Evolutionary conservation across 2,797 vertebrate genomes (phyloP), one percentile per base, ranked within the genome.

Genomic region (Malurus splendens): DNA sequence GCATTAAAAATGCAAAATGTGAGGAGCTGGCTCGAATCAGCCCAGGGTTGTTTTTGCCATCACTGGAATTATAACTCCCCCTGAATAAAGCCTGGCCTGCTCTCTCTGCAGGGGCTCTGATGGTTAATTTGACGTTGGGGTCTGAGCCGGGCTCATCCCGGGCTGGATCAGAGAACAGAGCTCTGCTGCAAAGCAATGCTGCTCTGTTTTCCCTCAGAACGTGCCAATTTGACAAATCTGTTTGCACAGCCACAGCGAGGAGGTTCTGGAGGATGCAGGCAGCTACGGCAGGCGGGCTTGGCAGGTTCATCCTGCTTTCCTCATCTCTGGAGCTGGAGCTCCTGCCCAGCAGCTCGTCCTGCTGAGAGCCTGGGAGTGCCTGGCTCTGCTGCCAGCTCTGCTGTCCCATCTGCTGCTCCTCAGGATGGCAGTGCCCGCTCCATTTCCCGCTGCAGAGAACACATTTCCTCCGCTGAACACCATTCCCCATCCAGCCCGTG

Each of bases 321-420:
- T 61, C 54, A 14, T 59, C 66, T 77, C 22, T 10, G 14, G 52
- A 79, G 82, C 79, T 12, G 12, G 15, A 77, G 61, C 3, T 7
- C 65, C 80, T 81, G 87, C 79, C 87, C 82, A 27, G 85, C 75
- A 73, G 1, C 86, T 54, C 20, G 2, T 10, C 55, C 9, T 45
- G 59, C 90, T 73, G 2, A 51, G 71, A 77, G n/a, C 45, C 72
- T 84, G 89, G 23, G n/a, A 79, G 51, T 15, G 4, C 17, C 4
- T 24, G 76, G 77, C 27, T 25, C 86, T 94, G 92, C 92, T 90
- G 15, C 82, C 52, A 20, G 77, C 86, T 92, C 80, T n/a, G 33
- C 5, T 55, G 72, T 55, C 92, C 94, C 94, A 94, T 89, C 71
- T 93, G 94, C 79, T 81, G 92, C 85, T 87, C 42, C 85, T 78